These are phyloP conservation scores for Creontiades dilutus DNA, from an alignment of 2,888 invertebrate species.

Conservation along the genomic window DNA sequence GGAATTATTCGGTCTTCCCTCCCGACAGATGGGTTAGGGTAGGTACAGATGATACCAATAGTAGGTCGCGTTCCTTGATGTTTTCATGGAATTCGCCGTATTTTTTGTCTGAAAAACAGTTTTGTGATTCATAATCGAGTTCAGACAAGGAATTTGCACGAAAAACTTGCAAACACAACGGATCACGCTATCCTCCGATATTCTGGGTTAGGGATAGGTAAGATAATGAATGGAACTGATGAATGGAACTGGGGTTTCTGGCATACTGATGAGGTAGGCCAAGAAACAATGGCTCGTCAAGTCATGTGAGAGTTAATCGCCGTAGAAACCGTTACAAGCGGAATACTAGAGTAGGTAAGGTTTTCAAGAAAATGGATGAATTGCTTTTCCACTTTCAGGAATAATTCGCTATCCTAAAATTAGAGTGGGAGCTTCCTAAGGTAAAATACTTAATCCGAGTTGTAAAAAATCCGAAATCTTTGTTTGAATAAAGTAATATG, in stretches of 20 bases:
- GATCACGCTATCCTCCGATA: background rate
- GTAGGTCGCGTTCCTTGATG: no score
- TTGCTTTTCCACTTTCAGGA: no score
- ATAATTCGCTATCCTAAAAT: no score
- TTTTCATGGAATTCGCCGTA: background rate
- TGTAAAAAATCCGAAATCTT: no score
- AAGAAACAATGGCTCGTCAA: slow-evolving; percentile 24
- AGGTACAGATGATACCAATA: no score
- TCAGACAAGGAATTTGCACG: background rate
- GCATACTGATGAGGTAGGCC: background rate
- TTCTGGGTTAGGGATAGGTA: background rate
- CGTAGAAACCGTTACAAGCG: no score
- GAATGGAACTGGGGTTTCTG: background rate
- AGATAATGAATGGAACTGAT: background rate
- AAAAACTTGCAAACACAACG: background rate
- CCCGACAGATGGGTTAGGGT: no score
- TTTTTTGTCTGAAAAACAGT: background rate
- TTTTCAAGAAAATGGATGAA: background rate
- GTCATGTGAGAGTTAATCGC: background rate
- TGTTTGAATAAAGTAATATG: no score
- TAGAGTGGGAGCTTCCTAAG: no score
- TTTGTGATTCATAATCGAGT: no score
- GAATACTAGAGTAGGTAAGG: background rate
- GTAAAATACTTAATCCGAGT: no score
- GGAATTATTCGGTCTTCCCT: no score